Evolutionary conservation across 2,888 invertebrate species (phyloP).

Genomic region (Chrysodeixis includens): DNA sequence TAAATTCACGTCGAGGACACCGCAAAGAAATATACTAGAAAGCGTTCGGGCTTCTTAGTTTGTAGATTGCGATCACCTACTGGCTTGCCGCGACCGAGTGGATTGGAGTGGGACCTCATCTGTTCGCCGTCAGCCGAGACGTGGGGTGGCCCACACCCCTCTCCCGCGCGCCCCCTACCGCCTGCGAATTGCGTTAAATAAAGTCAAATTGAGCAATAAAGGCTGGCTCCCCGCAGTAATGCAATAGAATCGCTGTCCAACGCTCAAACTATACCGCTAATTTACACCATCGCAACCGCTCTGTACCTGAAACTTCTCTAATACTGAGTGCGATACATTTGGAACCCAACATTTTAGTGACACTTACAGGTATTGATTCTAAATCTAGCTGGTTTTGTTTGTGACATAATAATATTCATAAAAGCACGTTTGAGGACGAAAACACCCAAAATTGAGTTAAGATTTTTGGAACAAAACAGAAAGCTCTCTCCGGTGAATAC

Average conservation of each 20-base stretch:
- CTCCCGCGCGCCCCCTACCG: constrained; percentile 54
- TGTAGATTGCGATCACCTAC: constrained; percentile 81
- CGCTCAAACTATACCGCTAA: constrained; percentile 78
- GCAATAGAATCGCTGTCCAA: constrained; percentile 81
- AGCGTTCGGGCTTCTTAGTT: constrained; percentile 68
- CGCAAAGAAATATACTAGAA: constrained; percentile 68
- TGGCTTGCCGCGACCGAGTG: constrained; percentile 84
- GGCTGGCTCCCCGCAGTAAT: constrained; percentile 84
- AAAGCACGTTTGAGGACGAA: not conserved
- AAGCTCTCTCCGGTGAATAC: constrained; percentile 19
- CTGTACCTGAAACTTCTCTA: constrained; percentile 32
- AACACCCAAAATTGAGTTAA: not conserved
- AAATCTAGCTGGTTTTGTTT: not conserved
- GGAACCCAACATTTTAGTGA: not conserved
- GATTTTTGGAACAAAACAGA: not conserved
- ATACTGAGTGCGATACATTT: constrained; percentile 28
- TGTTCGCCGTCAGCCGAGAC: constrained; percentile 83
- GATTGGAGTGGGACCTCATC: constrained; percentile 88
- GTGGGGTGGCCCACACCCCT: constrained; percentile 64
- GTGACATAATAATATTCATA: not conserved
- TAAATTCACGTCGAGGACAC: constrained; percentile 59
- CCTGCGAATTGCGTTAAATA: constrained; percentile 85
- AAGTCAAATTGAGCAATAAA: constrained; percentile 90
- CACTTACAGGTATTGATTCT: not conserved
- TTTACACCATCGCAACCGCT: constrained; percentile 69